A percentile compares a stretch with the other conserved stretches of the same genome.
phyloP scores from a whole-genome alignment of 1,140 invertebrate genomes.

The Trissolcus basalis region DNA sequence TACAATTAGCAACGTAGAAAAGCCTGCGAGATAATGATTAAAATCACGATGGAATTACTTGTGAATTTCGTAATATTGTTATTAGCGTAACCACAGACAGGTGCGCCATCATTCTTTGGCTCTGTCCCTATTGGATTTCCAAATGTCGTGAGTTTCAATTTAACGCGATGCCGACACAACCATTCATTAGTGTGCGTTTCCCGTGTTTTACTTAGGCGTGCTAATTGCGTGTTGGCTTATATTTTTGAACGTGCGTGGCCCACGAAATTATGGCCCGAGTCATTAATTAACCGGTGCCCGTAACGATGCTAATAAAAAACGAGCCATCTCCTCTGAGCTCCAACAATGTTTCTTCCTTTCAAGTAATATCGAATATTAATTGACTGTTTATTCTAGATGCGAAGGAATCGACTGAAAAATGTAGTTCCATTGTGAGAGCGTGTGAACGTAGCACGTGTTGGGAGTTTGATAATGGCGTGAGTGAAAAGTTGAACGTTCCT shows the following conservation, averaged over 20 bases:
- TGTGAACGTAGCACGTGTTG: no score
- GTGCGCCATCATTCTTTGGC: conserved; percentile 28
- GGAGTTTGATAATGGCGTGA: no score
- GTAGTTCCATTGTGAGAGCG: no score
- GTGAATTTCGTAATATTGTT: background rate
- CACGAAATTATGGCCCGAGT: conserved; percentile 19
- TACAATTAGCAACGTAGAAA: background rate
- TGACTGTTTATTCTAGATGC: no score
- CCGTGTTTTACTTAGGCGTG: conserved; percentile 29
- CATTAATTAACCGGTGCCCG: conserved; percentile 41
- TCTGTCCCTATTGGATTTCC: background rate
- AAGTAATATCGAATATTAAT: no score
- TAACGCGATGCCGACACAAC: conserved; percentile 30
- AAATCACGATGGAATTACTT: conserved; percentile 4
- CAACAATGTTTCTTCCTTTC: no score
- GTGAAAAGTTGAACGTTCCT: conserved; percentile 18
- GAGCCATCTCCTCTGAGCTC: no score
- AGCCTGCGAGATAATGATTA: background rate
- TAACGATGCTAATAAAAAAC: conserved; percentile 24
- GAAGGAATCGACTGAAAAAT: no score
- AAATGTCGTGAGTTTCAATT: conserved; percentile 42
- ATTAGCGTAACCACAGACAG: conserved; percentile 15
- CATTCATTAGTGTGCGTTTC: conserved; percentile 45
- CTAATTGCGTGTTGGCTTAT: conserved; percentile 37
- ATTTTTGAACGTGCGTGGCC: conserved; percentile 6